Evolutionary conservation across 2,113 vertebrate genomes (phyloP), one percentile per base, ranked within the genome.

Genomic region (Caracal caracal): DNA sequence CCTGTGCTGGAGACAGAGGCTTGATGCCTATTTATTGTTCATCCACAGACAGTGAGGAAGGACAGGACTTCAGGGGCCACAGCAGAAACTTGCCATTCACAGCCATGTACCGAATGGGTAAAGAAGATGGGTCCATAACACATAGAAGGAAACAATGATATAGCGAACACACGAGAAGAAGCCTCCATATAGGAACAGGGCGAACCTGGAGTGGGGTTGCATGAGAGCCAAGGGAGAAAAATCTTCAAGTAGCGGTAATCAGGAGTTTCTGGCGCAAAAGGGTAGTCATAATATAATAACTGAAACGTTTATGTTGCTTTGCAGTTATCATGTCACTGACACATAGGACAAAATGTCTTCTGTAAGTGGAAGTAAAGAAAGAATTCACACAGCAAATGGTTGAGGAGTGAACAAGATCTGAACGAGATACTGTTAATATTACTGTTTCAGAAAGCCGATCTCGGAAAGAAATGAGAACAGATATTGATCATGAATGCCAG

Each of bases 21-120:
- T 53, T 28, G 9, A 43, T 3, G 2, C 7, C 20, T 12, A 19
- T 12, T 13, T 0, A 0, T 30, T 43, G 22, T 37, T 93, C 43
- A 53, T 65, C 22, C 53, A n/a, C 11, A n/a, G 35, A 87, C 11
- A 53, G 12, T 7, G 30, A 20, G 47, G 12, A 17, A 65, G 30
- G 43, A n/a, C 19, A 2, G n/a, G 43, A 66, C 63, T 19, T 43
- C 66, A 89, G 66, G 10, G 71, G 5, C 28, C 40, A 53, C 24
- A 24, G 5, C 8, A 76, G 59, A 12, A 47, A 51, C 9, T 4
- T 53, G 19, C 33, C 17, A 1, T 75, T 63, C 12, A 26, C 1
- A 63, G 15, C 19, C 33, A 2, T 26, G 22, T 56, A n/a, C 0
- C 33, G 28, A 51, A 43, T 15, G n/a, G 20, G n/a, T 53, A 51